Percentiles rank a stretch among this genome's conserved stretches.
phyloP scores from a whole-genome alignment of 1,140 invertebrate genomes.

The Cherax destructor region DNA sequence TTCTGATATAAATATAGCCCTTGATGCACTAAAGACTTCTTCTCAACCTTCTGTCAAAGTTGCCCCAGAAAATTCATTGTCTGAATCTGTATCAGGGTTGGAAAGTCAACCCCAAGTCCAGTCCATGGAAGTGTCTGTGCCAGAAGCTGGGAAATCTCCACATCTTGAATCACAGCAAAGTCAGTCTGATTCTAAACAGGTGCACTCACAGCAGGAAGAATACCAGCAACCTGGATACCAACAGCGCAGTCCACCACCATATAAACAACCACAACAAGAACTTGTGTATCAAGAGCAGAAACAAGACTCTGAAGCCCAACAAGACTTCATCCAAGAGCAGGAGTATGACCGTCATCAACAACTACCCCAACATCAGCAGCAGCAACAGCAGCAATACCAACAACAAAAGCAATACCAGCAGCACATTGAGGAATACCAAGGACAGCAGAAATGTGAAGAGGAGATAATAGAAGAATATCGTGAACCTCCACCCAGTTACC shows the following conservation, averaged over 20 bases:
- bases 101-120: neutral
- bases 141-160: neutral
- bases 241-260: slow-evolving; percentile 3
- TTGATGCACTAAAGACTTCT: no score
- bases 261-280: slow-evolving; percentile 13
- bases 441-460: slow-evolving; percentile 24
- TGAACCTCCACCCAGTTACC: slow-evolving; percentile 53
- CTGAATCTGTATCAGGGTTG: no score
- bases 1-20: neutral
- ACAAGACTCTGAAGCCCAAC: slow-evolving; percentile 1
- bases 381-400: slow-evolving; percentile 1
- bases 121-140: neutral
- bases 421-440: slow-evolving; percentile 7
- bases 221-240: slow-evolving; percentile 28
- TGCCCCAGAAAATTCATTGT: neutral
- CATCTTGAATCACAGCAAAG: neutral
- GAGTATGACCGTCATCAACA: slow-evolving; percentile 20
- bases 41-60: neutral
- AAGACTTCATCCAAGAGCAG: slow-evolving; percentile 12
- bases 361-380: neutral
- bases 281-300: neutral
- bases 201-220: slow-evolving; percentile 20
- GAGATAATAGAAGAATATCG: slow-evolving; percentile 15
- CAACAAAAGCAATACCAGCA: slow-evolving; percentile 23
- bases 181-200: neutral